Conservation (phyloP, 2,797 vertebrate genomes). For the Danio tinwini region DNA sequence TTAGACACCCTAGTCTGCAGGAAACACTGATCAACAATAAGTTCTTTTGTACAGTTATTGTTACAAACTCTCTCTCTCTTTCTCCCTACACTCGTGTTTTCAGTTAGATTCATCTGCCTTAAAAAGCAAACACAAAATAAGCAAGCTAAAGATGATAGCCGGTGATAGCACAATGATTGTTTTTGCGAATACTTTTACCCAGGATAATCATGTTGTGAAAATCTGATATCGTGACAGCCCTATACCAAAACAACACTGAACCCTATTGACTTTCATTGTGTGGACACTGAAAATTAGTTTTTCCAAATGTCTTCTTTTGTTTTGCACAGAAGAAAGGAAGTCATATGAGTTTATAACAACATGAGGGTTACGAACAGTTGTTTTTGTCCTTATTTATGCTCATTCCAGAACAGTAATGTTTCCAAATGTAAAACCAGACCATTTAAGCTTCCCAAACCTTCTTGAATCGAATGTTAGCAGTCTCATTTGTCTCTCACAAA, state of each 20-base stretch:
- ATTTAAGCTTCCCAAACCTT: neutral
- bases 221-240: neutral
- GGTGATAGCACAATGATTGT: neutral
- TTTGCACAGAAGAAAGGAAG: neutral
- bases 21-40: neutral
- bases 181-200: neutral
- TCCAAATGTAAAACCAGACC: neutral
- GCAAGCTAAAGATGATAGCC: neutral
- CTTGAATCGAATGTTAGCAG: conserved; percentile 15
- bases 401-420: neutral
- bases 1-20: neutral
- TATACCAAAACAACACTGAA: neutral
- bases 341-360: neutral
- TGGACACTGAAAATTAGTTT: neutral
- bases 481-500: conserved; percentile 21
- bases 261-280: neutral
- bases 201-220: neutral
- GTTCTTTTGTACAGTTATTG: neutral
- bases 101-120: neutral
- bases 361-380: neutral
- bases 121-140: neutral
- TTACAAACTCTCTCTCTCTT: neutral
- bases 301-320: neutral
- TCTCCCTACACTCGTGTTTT: neutral
- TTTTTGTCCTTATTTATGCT: neutral